A percentile compares a stretch with the other conserved stretches of the same genome.
Conservation (phyloP, 2,113 vertebrate genomes). For the Pheucticus melanocephalus region DNA sequence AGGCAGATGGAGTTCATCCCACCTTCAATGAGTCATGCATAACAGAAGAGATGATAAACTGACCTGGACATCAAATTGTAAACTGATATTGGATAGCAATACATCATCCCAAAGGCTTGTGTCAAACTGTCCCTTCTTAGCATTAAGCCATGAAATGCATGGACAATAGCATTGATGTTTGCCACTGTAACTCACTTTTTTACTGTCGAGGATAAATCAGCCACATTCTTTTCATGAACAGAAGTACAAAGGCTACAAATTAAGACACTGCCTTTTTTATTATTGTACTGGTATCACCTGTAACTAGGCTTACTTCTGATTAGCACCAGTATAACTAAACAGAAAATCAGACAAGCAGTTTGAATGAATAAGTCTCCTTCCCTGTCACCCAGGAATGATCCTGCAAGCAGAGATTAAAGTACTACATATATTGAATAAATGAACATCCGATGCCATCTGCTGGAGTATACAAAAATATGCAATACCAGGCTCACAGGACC, state of each 20-base stretch:
- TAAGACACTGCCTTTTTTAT: background rate
- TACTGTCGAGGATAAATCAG: background rate
- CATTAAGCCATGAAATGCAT: background rate
- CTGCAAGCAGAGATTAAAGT: background rate
- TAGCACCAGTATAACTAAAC: background rate
- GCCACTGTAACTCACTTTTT: background rate
- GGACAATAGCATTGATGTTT: background rate
- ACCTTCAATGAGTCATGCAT: background rate
- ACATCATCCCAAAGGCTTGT: background rate
- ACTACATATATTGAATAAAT: background rate
- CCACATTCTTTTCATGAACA: background rate
- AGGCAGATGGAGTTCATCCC: background rate
- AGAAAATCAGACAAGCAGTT: background rate
- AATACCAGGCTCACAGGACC: background rate
- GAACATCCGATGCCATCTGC: conserved; percentile 60
- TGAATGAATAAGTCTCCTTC: background rate
- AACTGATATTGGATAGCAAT: background rate
- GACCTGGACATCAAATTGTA: background rate
- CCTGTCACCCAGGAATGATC: fast-evolving
- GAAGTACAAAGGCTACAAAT: background rate
- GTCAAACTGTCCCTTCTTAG: background rate
- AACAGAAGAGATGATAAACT: background rate
- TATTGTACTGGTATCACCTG: background rate
- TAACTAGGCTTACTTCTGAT: background rate
- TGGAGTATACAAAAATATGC: background rate